Evolutionary conservation across 2,113 vertebrate species (phyloP).

Genomic region (Seriola dumerili): DNA sequence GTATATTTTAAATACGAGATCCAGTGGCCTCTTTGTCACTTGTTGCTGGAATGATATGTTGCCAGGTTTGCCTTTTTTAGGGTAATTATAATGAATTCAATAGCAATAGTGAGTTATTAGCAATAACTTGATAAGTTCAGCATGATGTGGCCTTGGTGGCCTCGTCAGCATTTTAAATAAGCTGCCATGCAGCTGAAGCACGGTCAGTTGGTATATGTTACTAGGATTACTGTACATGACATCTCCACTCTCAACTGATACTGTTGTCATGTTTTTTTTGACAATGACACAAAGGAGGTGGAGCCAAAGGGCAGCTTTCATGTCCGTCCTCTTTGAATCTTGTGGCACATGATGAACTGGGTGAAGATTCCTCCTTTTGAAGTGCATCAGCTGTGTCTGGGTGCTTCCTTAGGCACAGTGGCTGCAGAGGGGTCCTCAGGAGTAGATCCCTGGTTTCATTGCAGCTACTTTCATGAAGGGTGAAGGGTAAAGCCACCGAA

Average conservation of each 20-base stretch:
- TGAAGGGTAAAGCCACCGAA: conserved; percentile 76
- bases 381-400: conserved; percentile 46
- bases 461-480: conserved; percentile 69
- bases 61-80: not conserved
- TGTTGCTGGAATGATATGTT: not conserved
- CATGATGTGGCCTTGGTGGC: not conserved
- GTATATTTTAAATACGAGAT: not conserved
- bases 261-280: conserved; percentile 64
- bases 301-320: conserved; percentile 50
- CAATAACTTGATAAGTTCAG: not conserved
- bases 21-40: not conserved
- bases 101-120: not conserved
- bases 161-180: not conserved
- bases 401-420: conserved; percentile 68
- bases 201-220: not conserved
- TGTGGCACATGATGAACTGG: conserved; percentile 68
- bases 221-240: conserved; percentile 4
- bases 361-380: conserved; percentile 66
- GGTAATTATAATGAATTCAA: not conserved
- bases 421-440: conserved; percentile 66
- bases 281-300: conserved; percentile 55
- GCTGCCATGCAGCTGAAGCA: not conserved
- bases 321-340: conserved; percentile 46
- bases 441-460: conserved; percentile 58
- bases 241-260: conserved; percentile 54